Base-by-base conservation (phyloP, 2,888 invertebrate genomes). In the Cephus runcator region DNA sequence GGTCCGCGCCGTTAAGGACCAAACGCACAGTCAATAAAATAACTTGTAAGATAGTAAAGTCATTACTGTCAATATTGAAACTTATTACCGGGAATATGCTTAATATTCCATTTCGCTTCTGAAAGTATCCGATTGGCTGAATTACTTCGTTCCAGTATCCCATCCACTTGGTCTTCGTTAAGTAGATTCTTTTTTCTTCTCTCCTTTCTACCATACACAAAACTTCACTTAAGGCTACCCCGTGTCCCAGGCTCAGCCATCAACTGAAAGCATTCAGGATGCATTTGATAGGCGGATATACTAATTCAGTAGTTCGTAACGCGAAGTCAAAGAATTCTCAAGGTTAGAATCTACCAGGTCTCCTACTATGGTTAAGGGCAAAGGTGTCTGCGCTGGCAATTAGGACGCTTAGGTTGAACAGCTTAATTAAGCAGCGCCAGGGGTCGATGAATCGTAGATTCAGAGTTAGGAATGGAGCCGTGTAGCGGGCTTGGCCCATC, bases 341-440 rank as follows among this genome's bases (percentile, higher is more conserved):
- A 56, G 56, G 56, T 56, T 56, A 23, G 23, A 23, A 56, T 56
- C 23, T 9, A 56, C 23, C 56, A 23, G 56, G 56, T 23, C 23
- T 23, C 15, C 56, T 56, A 2, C 56, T 56, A 23, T 1, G 23
- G 56, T 56, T 56, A 56, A 56, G 56, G 56, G 56, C 23, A 23
- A 56, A 56, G 56, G 56, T 56, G 71, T 71, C 34, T 71, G 80
- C 81, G 80, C 81, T 83, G 79, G 85, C 87, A 87, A 87, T 87
- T 86, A 87, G 87, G 83, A 81, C 82, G 84, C 84, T 86, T 83
- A 85, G 85, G 85, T 87, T 86, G 80, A 84, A 82, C 81, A 85
- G 85, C 84, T 87, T 85, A 87, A 87, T 87, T 87, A 87, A 87
- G 84, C 85, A 84, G 82, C 80, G 79, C 82, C 83, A 77, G 82